phyloP scores from a whole-genome alignment of 2,888 invertebrate genomes.

The Eudemis profundana region DNA sequence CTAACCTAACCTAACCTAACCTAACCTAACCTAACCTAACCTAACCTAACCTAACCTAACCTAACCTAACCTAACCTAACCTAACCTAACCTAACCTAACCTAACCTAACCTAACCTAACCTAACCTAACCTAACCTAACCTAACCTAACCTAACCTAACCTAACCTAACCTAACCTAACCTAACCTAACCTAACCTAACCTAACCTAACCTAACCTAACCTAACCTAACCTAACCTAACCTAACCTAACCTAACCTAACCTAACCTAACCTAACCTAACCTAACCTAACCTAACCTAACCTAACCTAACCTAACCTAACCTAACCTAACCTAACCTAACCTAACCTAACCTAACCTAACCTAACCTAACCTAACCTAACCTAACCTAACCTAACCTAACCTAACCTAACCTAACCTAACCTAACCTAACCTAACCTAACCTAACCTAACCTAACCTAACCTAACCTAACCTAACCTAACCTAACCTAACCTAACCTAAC shows the following conservation, averaged over 20 bases:
- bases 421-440: conserved; percentile 14
- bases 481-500: conserved; percentile 14
- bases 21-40: conserved; percentile 14
- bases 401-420: conserved; percentile 14
- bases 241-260: conserved; percentile 14
- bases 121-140: conserved; percentile 14
- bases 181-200: conserved; percentile 14
- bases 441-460: conserved; percentile 14
- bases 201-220: conserved; percentile 14
- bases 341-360: conserved; percentile 14
- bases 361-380: conserved; percentile 14
- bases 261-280: conserved; percentile 14
- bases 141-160: conserved; percentile 14
- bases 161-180: conserved; percentile 14
- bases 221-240: conserved; percentile 14
- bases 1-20: conserved; percentile 14
- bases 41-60: conserved; percentile 14
- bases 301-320: conserved; percentile 14
- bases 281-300: conserved; percentile 14
- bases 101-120: conserved; percentile 14
- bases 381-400: conserved; percentile 14
- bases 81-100: conserved; percentile 14
- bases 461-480: conserved; percentile 14
- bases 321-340: conserved; percentile 14
- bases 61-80: conserved; percentile 14